These are phyloP conservation scores for Calosoma granatense DNA, from an alignment of 1,140 invertebrate genomes.

Conservation along the genomic window DNA sequence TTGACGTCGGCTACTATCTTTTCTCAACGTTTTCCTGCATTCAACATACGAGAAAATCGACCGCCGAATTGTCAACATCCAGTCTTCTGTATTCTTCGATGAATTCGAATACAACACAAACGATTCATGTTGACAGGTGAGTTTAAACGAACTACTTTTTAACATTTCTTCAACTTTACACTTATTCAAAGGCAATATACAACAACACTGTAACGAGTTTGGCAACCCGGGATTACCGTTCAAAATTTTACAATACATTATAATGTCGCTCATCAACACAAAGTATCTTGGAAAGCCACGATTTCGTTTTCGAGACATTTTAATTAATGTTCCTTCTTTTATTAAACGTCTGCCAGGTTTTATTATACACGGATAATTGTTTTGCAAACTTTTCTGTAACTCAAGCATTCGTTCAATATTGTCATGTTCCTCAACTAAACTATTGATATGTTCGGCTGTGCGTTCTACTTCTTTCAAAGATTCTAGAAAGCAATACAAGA, in stretches of 20 bases:
- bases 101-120: slow-evolving; percentile 46
- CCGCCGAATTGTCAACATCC: slow-evolving; percentile 43
- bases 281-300: slow-evolving; percentile 38
- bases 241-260: slow-evolving; percentile 49
- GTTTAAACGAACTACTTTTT: slow-evolving; percentile 43
- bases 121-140: slow-evolving; percentile 45
- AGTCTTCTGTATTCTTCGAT: slow-evolving; percentile 39
- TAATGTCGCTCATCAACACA: slow-evolving; percentile 45
- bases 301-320: slow-evolving; percentile 44
- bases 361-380: slow-evolving; percentile 50
- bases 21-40: slow-evolving; percentile 46
- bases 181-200: slow-evolving; percentile 50
- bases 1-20: slow-evolving; percentile 47
- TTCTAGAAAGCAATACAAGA: slow-evolving; percentile 35
- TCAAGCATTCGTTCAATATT: slow-evolving; percentile 56
- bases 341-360: slow-evolving; percentile 57
- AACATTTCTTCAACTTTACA: slow-evolving; percentile 45
- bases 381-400: slow-evolving; percentile 50
- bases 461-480: slow-evolving; percentile 55
- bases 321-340: slow-evolving; percentile 57
- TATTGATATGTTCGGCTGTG: slow-evolving; percentile 59
- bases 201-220: slow-evolving; percentile 44
- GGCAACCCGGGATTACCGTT: slow-evolving; percentile 24
- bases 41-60: slow-evolving; percentile 45
- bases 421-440: slow-evolving; percentile 59